phyloP scores from a whole-genome alignment of 2,888 invertebrate genomes.

The Drosophila bunnanda region DNA sequence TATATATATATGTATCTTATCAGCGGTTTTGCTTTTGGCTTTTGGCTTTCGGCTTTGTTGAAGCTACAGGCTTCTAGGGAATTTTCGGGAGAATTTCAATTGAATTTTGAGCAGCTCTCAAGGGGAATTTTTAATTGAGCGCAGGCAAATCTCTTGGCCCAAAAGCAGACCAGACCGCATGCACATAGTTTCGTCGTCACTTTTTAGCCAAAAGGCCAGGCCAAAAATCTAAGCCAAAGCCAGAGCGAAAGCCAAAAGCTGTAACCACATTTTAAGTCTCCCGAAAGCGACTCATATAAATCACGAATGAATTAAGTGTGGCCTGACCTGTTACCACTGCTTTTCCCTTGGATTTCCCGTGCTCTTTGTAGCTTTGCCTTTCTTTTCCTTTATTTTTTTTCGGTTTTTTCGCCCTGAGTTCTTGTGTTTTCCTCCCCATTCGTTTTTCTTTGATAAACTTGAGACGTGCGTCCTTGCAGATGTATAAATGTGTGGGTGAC shows the following conservation, averaged over 20 bases:
- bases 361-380: conserved; percentile 37
- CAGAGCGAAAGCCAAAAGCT: conserved; percentile 46
- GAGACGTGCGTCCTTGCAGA: conserved; percentile 67
- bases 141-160: conserved; percentile 57
- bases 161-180: conserved; percentile 53
- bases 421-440: conserved; percentile 19
- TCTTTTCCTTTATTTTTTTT: conserved; percentile 4
- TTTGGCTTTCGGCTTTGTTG: conserved; percentile 54
- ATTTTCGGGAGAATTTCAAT: conserved; percentile 65
- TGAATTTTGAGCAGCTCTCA: conserved; percentile 72
- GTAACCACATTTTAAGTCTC: conserved; percentile 72
- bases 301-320: conserved; percentile 82
- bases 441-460: conserved; percentile 74
- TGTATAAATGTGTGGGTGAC: conserved; percentile 26
- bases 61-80: conserved; percentile 42
- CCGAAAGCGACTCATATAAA: conserved; percentile 76
- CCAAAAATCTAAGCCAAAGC: conserved; percentile 19
- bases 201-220: conserved; percentile 34
- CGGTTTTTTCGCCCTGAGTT: conserved; percentile 8
- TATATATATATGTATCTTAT: conserved; percentile 58
- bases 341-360: conserved; percentile 31
- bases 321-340: conserved; percentile 44
- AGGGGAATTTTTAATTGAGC: conserved; percentile 77
- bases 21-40: conserved; percentile 66
- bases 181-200: conserved; percentile 66